These are phyloP conservation scores for Cheumatopsyche charites DNA, from an alignment of 1,140 invertebrate species.

Conservation along the genomic window DNA sequence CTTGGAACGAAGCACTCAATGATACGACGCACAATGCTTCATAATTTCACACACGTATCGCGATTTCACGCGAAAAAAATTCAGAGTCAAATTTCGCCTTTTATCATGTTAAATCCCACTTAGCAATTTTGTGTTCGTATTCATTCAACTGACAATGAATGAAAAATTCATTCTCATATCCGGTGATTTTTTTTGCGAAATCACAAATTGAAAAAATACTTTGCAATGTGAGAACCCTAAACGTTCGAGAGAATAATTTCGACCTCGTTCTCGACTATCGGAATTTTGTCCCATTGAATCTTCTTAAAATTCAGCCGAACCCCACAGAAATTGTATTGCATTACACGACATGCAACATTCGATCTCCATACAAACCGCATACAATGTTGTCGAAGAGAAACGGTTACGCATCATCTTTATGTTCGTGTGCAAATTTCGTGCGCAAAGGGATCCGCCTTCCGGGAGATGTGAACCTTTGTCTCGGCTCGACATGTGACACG, in stretches of 20 bases:
- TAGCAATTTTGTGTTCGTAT: neutral
- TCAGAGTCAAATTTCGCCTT: neutral
- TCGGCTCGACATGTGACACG: slow-evolving; percentile 1
- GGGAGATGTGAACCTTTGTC: neutral
- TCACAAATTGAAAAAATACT: too few species aligned
- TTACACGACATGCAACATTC: too few species aligned
- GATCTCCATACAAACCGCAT: neutral
- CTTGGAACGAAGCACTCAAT: too few species aligned
- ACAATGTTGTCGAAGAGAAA: neutral
- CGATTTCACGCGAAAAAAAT: neutral
- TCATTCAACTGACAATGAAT: neutral
- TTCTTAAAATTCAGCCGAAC: too few species aligned
- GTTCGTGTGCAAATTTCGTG: neutral
- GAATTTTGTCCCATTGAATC: too few species aligned
- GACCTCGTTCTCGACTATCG: too few species aligned
- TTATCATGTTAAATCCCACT: neutral
- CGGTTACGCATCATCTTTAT: neutral
- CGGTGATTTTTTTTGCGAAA: too few species aligned
- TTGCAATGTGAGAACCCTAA: too few species aligned
- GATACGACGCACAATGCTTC: too few species aligned
- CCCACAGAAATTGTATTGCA: too few species aligned
- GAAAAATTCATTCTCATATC: slow-evolving; percentile 5
- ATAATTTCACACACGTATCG: neutral
- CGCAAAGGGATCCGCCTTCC: neutral
- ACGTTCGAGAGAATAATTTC: too few species aligned